A percentile compares a stretch with the other conserved stretches of the same genome.
Conservation (phyloP, 2,113 vertebrate species). For the Bos indicus region DNA sequence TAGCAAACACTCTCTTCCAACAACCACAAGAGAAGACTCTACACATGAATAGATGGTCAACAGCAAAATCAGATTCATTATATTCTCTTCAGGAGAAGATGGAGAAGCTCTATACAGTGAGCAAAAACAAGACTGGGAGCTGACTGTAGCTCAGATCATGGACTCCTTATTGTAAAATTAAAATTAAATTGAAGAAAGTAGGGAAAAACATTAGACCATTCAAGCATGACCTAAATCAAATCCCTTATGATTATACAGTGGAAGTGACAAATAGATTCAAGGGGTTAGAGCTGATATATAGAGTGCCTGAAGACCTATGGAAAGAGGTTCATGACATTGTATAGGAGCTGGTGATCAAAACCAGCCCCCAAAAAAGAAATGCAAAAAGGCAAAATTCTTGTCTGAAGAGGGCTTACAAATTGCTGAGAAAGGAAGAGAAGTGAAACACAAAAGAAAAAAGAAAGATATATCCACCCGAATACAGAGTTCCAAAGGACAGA, state of each 20-base stretch:
- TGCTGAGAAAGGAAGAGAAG: not conserved
- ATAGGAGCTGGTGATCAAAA: not conserved
- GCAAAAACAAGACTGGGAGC: not conserved
- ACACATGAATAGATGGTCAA: not conserved
- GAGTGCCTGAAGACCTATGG: not conserved
- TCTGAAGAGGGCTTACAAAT: not conserved
- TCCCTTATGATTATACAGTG: not conserved
- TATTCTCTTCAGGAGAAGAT: not conserved
- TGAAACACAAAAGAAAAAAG: not conserved
- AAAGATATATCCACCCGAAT: not conserved
- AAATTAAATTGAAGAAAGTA: not conserved
- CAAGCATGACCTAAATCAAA: not conserved
- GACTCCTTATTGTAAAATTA: not conserved
- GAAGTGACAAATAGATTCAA: not conserved
- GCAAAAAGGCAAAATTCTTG: not conserved
- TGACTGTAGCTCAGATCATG: not conserved
- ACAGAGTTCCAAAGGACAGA: not conserved
- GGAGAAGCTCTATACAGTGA: not conserved
- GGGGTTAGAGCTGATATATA: not conserved
- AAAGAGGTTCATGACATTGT: not conserved
- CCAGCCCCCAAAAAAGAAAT: not conserved
- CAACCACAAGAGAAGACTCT: not conserved
- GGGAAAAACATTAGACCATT: not conserved
- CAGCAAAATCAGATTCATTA: not conserved
- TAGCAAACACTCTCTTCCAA: not conserved